These are phyloP conservation scores for Oscheius sp. DNA, from an alignment of 2,888 invertebrate genomes.

Conservation along the genomic window DNA sequence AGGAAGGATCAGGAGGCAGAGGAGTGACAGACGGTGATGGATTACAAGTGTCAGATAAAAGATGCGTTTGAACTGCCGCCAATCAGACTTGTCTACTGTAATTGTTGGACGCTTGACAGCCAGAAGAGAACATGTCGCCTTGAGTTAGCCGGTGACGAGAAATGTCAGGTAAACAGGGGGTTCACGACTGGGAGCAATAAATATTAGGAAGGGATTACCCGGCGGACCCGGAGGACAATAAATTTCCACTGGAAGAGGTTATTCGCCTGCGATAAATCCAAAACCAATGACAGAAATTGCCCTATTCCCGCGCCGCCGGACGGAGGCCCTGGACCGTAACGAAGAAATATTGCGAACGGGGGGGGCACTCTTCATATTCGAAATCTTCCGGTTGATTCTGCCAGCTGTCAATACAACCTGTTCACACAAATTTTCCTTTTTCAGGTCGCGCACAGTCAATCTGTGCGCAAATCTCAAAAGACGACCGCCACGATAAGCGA, in stretches of 20 bases:
- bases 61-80: slow-evolving; percentile 47
- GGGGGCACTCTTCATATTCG: too few relatives aligned
- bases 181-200: neutral
- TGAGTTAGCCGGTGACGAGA: neutral
- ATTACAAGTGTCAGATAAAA: slow-evolving; percentile 51
- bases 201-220: slow-evolving; percentile 30
- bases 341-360: neutral
- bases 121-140: slow-evolving; percentile 3
- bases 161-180: slow-evolving; percentile 25
- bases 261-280: slow-evolving; percentile 31
- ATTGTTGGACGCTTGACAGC: slow-evolving; percentile 39
- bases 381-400: too few relatives aligned
- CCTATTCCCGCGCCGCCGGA: slow-evolving; percentile 23
- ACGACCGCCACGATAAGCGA: slow-evolving; percentile 33
- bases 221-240: slow-evolving; percentile 27
- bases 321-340: slow-evolving; percentile 7
- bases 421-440: slow-evolving; percentile 13
- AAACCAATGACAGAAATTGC: slow-evolving; percentile 29
- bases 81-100: slow-evolving; percentile 45
- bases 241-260: slow-evolving; percentile 30
- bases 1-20: slow-evolving; percentile 7
- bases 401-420: slow-evolving; percentile 8
- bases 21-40: slow-evolving; percentile 40
- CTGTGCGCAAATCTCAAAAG: slow-evolving; percentile 28
- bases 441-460: slow-evolving; percentile 32